Percentiles rank a stretch among this genome's conserved stretches.
Evolutionary conservation across 1,140 invertebrate species (phyloP).

Genomic region (Euborellia annulipes): DNA sequence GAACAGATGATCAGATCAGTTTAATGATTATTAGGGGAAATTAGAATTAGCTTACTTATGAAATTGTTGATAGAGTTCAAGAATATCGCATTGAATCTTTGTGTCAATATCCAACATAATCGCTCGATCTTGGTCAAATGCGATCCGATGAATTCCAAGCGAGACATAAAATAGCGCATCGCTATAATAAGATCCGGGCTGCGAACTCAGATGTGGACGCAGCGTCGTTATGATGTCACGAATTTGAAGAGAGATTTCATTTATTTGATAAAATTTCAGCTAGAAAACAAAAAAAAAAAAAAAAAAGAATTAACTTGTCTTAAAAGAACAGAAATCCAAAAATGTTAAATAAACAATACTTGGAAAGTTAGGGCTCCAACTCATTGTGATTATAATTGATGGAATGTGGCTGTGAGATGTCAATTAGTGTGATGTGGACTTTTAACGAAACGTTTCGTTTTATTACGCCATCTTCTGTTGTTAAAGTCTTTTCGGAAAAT

Average conservation of each 20-base stretch:
- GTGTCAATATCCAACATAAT: conserved; percentile 69
- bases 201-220: conserved; percentile 58
- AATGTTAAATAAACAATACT: no score
- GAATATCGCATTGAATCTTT: conserved; percentile 54
- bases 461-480: no score
- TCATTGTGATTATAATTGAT: no score
- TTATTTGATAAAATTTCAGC: conserved; percentile 44
- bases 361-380: no score
- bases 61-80: conserved; percentile 50
- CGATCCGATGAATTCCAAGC: conserved; percentile 52
- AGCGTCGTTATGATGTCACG: conserved; percentile 47
- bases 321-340: no score
- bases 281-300: no score
- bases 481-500: no score
- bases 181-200: conserved; percentile 64
- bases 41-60: conserved; percentile 42
- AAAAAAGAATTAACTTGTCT: no score
- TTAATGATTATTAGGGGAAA: no score
- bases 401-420: no score
- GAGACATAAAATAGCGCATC: conserved; percentile 71
- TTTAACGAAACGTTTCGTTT: no score
- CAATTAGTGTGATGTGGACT: no score
- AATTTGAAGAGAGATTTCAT: conserved; percentile 39
- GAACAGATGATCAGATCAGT: conserved; percentile 15
- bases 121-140: conserved; percentile 38